Base-by-base conservation (phyloP, 2,888 invertebrate species). In the Hemicrepidius hirtus region DNA sequence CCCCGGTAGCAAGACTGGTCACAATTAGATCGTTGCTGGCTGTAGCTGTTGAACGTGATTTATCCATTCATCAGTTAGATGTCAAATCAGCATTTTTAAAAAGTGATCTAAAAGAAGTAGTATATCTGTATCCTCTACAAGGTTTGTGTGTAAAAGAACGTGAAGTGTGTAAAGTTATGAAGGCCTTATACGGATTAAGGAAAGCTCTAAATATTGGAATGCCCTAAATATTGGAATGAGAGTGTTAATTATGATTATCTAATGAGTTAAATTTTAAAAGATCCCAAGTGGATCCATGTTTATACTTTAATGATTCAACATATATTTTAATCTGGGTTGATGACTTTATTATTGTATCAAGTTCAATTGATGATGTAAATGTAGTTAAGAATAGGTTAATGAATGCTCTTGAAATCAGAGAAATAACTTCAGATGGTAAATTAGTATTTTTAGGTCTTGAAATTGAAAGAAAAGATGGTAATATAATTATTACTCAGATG, bases 221-320 rank as follows among this genome's bases (percentile, higher is more conserved):
- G 68, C 44, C 77, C 76, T 57, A 77, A 75, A 73, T 78, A 72
- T 68, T 77, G 75, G 75, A 66, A 73, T 66, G 55, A 64, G 37
- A n/a, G n/a, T n/a, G n/a, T n/a, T n/a, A n/a, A n/a, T n/a, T n/a
- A n/a, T 53, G 64, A 37, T 73, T 78, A n/a, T 35, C 75, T 72
- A 41, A 71, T 35, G 32, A 24, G 49, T 35, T 71, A 20, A 60
- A 59, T 21, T 77, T 78, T 65, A 41, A 66, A 28, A 55, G 70
- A 59, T 78, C 76, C 12, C 70, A 60, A 57, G 71, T 66, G 40
- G 74, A 78, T 71, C 74, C 77, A 20, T 78, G 76, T 75, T 78
- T 78, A 13, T 76, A 76, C 65, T 71, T 71, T 49, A 71, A 64
- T 24, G 53, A 69, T 60, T 16, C 35, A 18, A 75, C 63, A 32